Evolutionary conservation across 2,888 invertebrate species (phyloP), one percentile per base, ranked within the genome.

Genomic region (Caenorhabditis sinica): DNA sequence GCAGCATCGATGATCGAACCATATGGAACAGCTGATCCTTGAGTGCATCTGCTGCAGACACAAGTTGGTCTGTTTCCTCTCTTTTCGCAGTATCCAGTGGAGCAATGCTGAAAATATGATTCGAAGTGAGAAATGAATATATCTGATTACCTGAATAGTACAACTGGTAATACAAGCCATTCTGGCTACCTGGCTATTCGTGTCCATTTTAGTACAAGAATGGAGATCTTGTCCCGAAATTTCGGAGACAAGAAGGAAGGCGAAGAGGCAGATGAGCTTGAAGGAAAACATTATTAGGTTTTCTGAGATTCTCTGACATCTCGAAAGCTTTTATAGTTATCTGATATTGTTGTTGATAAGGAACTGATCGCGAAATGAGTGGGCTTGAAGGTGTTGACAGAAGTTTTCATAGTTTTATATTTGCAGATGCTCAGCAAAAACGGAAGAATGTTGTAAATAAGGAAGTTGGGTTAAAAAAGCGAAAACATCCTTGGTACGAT

Each of bases 61-160:
- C 71, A 71, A 5, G 71, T 71, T 28, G 71, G 71, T 15, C 58
- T 58, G 8, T 36, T 56, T 17, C 43, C 25, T 28, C 71, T 33
- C 43, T 71, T 71, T 43, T 71, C 58, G 58, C 71, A 71, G 58
- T 71, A 71, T 58, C 58, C 71, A 1, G 71, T 71, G 15, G 28
- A 25, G 11, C 71, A 71, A 25, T 71, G 36, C 71, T 71, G 28
- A 43, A 71, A 56, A 56, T 23, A 17, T 13, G 5, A 28, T 25
- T 49, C 1, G 49, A 20, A n/a, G n/a, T n/a, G n/a, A n/a, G n/a
- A n/a, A n/a, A n/a, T n/a, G 49, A n/a, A n/a, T 5, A 17, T n/a
- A n/a, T 17, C 20, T 49, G 9, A 51, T 23, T 61, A 61, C 61
- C 40, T 61, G 61, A 40, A 61, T 20, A 40, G 20, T 20, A 33